Evolutionary conservation across 2,113 vertebrate genomes (phyloP), one percentile per base, ranked within the genome.

Genomic region (Micronycteris hirsuta): DNA sequence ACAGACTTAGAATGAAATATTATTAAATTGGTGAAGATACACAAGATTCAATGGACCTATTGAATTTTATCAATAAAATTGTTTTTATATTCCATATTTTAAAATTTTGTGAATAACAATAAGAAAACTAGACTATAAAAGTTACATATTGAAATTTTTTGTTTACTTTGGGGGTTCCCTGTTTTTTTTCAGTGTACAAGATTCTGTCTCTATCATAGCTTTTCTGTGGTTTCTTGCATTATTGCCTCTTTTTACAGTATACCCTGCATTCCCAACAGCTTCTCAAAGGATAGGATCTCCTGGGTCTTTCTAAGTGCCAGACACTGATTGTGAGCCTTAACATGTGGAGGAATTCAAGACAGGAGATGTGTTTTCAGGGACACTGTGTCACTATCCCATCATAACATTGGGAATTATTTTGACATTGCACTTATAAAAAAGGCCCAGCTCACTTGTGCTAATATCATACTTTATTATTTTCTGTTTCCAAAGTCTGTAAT

Each of bases 361-460:
- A 97, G 83, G 93, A 97, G 96, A 94, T 97, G 52, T 95, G 89
- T 97, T 96, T 95, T 91, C 97, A 96, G 91, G 97, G 94, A 91
- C 96, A 95, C 78, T 97, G 94, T 97, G 95, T 97, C 97, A 97
- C 94, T 84, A 94, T 86, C 56, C 49, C 88, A 56, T 97, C 97
- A 97, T 91, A 97, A 97, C 94, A 97, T 86, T 97, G 97, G 94
- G 89, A 96, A 96, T 97, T 97, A 97, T 97, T 97, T 97, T 97
- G 97, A 97, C 97, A 97, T 81, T 86, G 91, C 83, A 86, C 93
- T 97, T 97, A 96, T 92, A 97, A 97, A 97, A 96, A 97, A 97
- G 96, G 97, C 94, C 95, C 84, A 76, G 74, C 93, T 97, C 94
- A 0, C 92, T 97, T 93, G 96, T 95, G 96, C 82, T 97, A 96